Percentiles rank a stretch among this genome's conserved stretches.
These are phyloP conservation scores for Hybos culiciformis DNA, from an alignment of 2,888 invertebrate species.

Conservation along the genomic window DNA sequence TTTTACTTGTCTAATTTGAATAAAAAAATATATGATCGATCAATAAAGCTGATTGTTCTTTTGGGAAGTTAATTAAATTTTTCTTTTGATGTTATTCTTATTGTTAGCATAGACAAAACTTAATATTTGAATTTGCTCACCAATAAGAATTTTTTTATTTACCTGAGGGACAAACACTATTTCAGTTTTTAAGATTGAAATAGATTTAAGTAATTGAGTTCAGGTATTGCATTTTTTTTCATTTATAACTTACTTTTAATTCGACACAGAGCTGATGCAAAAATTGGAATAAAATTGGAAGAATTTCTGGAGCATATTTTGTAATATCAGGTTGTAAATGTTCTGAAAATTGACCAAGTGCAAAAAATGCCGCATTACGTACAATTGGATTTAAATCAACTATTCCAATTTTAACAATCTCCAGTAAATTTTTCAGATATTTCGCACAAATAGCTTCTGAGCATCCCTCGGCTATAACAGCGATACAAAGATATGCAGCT, in stretches of 20 bases:
- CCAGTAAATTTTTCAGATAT: constrained; percentile 53
- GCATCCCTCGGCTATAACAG: constrained; percentile 66
- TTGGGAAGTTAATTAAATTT: too few relatives aligned
- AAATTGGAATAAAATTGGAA: constrained; percentile 60
- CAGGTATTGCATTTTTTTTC: constrained; percentile 18
- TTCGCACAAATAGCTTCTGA: constrained; percentile 58
- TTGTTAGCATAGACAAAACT: too few relatives aligned
- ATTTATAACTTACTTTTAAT: constrained; percentile 36
- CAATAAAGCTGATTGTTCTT: too few relatives aligned
- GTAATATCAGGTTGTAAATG: constrained; percentile 67
- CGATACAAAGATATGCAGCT: constrained; percentile 58
- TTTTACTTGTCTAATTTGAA: too few relatives aligned
- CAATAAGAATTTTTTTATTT: constrained; percentile 20
- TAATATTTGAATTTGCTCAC: too few relatives aligned
- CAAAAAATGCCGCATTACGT: constrained; percentile 62
- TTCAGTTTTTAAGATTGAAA: constrained; percentile 12
- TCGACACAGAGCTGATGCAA: constrained; percentile 45
- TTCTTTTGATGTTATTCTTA: too few relatives aligned
- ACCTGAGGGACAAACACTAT: constrained; percentile 16
- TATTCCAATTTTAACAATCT: constrained; percentile 56
- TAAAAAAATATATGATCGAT: too few relatives aligned
- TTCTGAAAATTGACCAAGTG: constrained; percentile 69
- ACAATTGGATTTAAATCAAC: constrained; percentile 48
- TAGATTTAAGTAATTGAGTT: constrained; percentile 12
- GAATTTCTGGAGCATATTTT: constrained; percentile 51